Evolutionary conservation across 2,113 vertebrate species (phyloP), one percentile per base, ranked within the genome.

Genomic region (Urocolius indicus): DNA sequence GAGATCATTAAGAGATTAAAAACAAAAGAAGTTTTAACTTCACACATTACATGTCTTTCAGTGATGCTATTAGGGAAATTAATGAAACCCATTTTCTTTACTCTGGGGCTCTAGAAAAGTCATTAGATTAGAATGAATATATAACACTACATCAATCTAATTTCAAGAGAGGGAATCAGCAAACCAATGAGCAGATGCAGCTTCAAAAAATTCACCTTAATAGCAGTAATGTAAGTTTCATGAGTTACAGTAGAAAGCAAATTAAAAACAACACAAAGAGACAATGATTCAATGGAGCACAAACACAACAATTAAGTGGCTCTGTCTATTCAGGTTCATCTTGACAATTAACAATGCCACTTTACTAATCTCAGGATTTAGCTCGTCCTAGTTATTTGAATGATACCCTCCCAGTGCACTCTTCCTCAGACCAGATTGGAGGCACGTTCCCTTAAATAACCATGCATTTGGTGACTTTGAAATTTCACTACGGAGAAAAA

Each of bases 41-140:
- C 7, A 1, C 87, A 91, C 83, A 95, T 97, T 94, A 79, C 52
- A 73, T 80, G 92, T 95, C 93, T 98, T 98, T 97, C 96, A 93
- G 94, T 94, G 95, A 89, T 97, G 86, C 96, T 97, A 97, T 96
- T 98, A 97, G 92, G 77, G 85, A 97, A 98, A 97, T 97, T 97
- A 97, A 96, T 97, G 92, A 96, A 97, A 96, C 86, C 48, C 75
- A 94, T 95, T 97, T 98, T 96, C 91, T 97, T 96, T 97, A 97
- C 91, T 97, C 92, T 95, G 30, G 91, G 95, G 89, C 88, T 95
- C 89, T 91, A 89, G 86, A 91, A 98, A 96, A 98, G 83, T 91
- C 95, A 98, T 97, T 98, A 96, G 91, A 97, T 96, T 95, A 84
- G 88, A 97, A 97, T 92, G 86, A 97, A 96, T 94, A 86, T 93